phyloP scores from a whole-genome alignment of 2,888 invertebrate species.

The Parochlus steinenii region DNA sequence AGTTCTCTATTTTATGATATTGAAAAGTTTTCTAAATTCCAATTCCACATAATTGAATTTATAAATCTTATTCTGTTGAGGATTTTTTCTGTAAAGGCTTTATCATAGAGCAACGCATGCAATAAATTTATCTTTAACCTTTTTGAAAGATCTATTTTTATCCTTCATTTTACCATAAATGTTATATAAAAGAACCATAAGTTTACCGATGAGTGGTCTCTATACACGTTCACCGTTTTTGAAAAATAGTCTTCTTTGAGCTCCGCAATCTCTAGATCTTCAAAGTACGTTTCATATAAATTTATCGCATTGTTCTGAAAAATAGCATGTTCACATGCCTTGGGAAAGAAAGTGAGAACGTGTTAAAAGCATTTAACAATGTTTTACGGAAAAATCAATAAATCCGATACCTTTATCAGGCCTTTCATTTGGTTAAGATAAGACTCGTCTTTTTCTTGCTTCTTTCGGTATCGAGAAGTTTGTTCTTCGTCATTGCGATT shows the following conservation, averaged over 20 bases:
- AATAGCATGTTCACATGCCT: constrained; percentile 48
- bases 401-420: constrained; percentile 1
- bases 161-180: too few species aligned
- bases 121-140: too few species aligned
- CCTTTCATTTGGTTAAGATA: constrained; percentile 10
- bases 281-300: constrained; percentile 62
- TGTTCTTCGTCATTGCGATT: constrained; percentile 49
- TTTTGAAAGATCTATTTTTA: too few species aligned
- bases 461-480: constrained; percentile 53
- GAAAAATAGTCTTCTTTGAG: constrained; percentile 39
- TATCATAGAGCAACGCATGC: too few species aligned
- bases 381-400: neutral
- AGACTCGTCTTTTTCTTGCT: constrained; percentile 61
- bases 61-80: too few species aligned
- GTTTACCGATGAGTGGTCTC: constrained; percentile 27
- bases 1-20: too few species aligned
- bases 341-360: constrained; percentile 11
- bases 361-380: neutral
- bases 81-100: too few species aligned
- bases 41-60: too few species aligned
- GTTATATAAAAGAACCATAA: neutral
- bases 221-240: constrained; percentile 49
- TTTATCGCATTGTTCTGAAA: constrained; percentile 66
- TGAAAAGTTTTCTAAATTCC: too few species aligned
- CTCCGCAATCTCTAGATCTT: constrained; percentile 32